Conservation (phyloP, 2,888 invertebrate genomes). For the Epirrhoe tristata region DNA sequence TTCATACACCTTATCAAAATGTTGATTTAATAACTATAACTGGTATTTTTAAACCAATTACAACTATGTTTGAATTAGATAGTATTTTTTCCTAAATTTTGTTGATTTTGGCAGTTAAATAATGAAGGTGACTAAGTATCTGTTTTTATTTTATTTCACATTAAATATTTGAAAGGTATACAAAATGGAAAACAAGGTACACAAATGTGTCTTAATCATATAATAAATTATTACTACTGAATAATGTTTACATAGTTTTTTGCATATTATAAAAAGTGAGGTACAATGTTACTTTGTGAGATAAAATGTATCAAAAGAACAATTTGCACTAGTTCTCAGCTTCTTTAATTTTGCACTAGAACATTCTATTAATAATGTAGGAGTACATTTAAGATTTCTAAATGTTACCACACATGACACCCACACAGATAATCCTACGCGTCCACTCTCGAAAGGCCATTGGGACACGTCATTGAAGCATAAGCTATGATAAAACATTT, state of each 20-base stretch:
- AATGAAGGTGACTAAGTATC: too few relatives aligned
- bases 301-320: too few relatives aligned
- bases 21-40: not conserved
- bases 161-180: too few relatives aligned
- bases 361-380: slow-evolving; percentile 25
- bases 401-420: slow-evolving; percentile 21
- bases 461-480: slow-evolving; percentile 37
- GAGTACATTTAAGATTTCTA: slow-evolving; percentile 15
- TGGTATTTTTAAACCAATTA: not conserved
- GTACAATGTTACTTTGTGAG: too few relatives aligned
- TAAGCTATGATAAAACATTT: not conserved
- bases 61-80: not conserved
- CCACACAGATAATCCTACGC: slow-evolving; percentile 36
- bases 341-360: slow-evolving; percentile 9
- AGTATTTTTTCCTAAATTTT: not conserved
- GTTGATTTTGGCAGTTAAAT: too few relatives aligned
- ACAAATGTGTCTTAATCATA: too few relatives aligned
- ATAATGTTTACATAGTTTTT: too few relatives aligned
- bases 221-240: too few relatives aligned
- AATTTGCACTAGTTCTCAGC: not conserved
- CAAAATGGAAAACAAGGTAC: too few relatives aligned
- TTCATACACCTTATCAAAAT: not conserved
- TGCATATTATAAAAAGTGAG: too few relatives aligned
- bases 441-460: slow-evolving; percentile 27
- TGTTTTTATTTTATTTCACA: too few relatives aligned